A percentile compares a stretch with the other conserved stretches of the same genome.
phyloP scores from a whole-genome alignment of 1,140 invertebrate genomes.

The Wasmannia auropunctata region DNA sequence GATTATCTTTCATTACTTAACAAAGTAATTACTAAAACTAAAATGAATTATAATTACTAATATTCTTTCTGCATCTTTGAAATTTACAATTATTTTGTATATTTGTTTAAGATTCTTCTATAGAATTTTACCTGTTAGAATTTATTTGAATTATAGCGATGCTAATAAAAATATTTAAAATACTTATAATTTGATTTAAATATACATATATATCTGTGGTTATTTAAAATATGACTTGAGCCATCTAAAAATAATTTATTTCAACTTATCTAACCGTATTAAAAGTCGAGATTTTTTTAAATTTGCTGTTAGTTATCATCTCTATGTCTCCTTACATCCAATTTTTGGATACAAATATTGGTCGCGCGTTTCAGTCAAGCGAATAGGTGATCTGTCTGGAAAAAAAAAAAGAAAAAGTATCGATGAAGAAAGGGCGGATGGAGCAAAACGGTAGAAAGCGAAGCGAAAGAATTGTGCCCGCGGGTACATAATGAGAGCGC shows the following conservation, averaged over 20 bases:
- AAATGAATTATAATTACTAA: too few relatives aligned
- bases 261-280: background rate
- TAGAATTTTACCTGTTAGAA: background rate
- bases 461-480: constrained; percentile 30
- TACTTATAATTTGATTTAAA: background rate
- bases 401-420: constrained; percentile 24
- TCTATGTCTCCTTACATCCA: background rate
- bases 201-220: background rate
- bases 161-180: background rate
- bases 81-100: background rate
- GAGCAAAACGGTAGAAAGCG: constrained; percentile 34
- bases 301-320: background rate
- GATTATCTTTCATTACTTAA: background rate
- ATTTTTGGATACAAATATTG: constrained; percentile 13
- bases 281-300: background rate
- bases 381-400: background rate
- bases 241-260: background rate
- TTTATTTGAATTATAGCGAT: background rate
- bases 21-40: background rate
- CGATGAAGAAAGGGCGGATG: constrained; percentile 14
- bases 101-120: background rate
- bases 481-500: constrained; percentile 46
- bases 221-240: background rate
- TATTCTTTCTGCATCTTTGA: background rate
- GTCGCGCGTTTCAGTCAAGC: background rate